Percentiles rank a stretch among this genome's conserved stretches.
phyloP scores from a whole-genome alignment of 2,797 vertebrate species.

The Fundulus diaphanus region DNA sequence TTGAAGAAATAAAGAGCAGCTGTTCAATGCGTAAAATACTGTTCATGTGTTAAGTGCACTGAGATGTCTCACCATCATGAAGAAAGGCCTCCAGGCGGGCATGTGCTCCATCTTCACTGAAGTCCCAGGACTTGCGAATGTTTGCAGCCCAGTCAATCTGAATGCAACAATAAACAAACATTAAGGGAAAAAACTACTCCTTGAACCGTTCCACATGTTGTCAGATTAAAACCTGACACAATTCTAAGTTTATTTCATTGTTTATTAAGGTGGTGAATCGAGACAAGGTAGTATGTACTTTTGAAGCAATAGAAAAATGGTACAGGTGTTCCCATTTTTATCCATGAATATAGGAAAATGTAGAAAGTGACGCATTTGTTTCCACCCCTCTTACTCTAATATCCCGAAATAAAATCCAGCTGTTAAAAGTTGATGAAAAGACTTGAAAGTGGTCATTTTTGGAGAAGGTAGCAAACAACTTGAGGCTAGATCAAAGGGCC shows the following conservation, averaged over 20 bases:
- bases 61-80: slow-evolving; percentile 68
- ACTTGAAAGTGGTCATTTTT: no score
- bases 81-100: slow-evolving; percentile 71
- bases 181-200: not conserved
- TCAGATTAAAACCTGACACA: not conserved
- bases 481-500: no score
- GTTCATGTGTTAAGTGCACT: not conserved
- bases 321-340: not conserved
- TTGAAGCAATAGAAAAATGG: not conserved
- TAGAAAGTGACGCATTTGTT: not conserved
- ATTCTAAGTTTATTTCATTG: not conserved
- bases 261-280: not conserved
- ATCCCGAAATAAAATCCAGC: not conserved
- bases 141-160: slow-evolving; percentile 81
- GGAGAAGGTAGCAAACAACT: no score
- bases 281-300: not conserved
- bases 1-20: not conserved
- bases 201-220: not conserved
- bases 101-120: slow-evolving; percentile 79
- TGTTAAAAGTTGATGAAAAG: no score
- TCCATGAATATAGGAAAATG: not conserved
- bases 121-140: slow-evolving; percentile 80
- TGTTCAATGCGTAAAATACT: not conserved
- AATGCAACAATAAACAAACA: slow-evolving; percentile 14
- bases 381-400: not conserved